Percentiles rank a stretch among this genome's conserved stretches.
Evolutionary conservation across 1,140 invertebrate genomes (phyloP).

Genomic region (Diorhabda sublineata): DNA sequence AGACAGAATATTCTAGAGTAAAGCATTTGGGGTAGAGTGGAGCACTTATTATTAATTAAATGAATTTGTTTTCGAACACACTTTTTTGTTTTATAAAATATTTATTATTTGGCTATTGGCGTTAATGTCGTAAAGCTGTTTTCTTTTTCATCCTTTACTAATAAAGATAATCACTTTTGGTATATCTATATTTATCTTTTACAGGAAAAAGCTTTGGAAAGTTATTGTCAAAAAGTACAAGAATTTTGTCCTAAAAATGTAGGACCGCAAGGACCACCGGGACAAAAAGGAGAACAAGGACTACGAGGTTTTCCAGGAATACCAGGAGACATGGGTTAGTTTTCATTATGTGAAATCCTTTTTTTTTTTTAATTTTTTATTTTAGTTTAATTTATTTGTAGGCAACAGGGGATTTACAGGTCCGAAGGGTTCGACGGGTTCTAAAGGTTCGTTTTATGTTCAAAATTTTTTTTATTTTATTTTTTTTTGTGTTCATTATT

Average conservation of each 20-base stretch:
- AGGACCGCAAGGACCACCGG: constrained; percentile 61
- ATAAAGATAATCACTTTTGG: too few relatives aligned
- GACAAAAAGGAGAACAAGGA: constrained; percentile 59
- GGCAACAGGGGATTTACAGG: constrained; percentile 8
- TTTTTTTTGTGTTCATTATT: constrained; percentile 7
- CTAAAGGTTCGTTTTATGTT: constrained; percentile 12
- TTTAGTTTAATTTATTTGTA: constrained; percentile 12
- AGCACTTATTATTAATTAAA: too few relatives aligned
- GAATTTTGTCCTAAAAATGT: constrained; percentile 70
- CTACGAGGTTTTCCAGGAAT: constrained; percentile 58
- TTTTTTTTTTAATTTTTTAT: neutral
- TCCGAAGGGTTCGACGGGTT: neutral
- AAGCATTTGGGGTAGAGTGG: too few relatives aligned
- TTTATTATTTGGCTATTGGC: too few relatives aligned
- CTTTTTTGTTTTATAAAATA: too few relatives aligned
- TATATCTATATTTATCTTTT: constrained; percentile 16
- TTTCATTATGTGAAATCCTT: neutral
- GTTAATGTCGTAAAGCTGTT: too few relatives aligned
- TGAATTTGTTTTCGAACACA: too few relatives aligned
- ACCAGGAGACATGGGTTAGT: constrained; percentile 52
- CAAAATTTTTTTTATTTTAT: neutral
- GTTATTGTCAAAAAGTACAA: constrained; percentile 44
- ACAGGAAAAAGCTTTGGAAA: constrained; percentile 36
- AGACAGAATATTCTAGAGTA: too few relatives aligned
- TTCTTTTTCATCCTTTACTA: too few relatives aligned